A percentile compares a stretch with the other conserved stretches of the same genome.
Conservation (phyloP, 2,113 vertebrate species). For the Canis aureus region DNA sequence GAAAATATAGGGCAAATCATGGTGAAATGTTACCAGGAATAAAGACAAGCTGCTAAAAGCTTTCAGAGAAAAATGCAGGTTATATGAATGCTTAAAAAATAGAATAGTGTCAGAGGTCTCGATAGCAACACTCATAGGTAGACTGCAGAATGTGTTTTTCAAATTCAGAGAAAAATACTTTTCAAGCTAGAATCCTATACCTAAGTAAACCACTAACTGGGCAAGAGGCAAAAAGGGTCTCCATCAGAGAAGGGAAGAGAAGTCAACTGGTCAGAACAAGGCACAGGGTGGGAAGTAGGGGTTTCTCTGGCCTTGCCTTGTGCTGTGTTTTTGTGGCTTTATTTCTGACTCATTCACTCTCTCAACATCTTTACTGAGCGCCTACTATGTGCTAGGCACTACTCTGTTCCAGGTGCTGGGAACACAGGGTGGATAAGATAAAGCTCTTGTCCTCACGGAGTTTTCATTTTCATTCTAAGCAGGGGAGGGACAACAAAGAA, state of each 20-base stretch:
- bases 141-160: not conserved
- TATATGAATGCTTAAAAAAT: not conserved
- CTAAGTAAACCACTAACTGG: not conserved
- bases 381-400: not conserved
- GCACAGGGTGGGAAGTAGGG: too few relatives aligned
- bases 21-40: not conserved
- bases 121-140: not conserved
- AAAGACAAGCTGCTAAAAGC: not conserved
- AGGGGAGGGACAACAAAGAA: not conserved
- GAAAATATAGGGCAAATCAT: not conserved
- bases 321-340: not conserved
- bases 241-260: not conserved
- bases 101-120: not conserved
- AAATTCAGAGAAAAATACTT: not conserved
- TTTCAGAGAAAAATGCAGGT: not conserved
- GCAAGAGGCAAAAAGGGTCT: not conserved
- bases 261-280: too few relatives aligned
- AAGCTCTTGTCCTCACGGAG: not conserved
- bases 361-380: not conserved
- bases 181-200: not conserved
- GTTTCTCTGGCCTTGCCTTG: not conserved
- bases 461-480: not conserved
- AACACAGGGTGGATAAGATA: not conserved
- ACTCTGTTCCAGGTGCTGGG: not conserved
- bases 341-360: not conserved